phyloP scores from a whole-genome alignment of 2,888 invertebrate genomes.

The Phengaris alcon region DNA sequence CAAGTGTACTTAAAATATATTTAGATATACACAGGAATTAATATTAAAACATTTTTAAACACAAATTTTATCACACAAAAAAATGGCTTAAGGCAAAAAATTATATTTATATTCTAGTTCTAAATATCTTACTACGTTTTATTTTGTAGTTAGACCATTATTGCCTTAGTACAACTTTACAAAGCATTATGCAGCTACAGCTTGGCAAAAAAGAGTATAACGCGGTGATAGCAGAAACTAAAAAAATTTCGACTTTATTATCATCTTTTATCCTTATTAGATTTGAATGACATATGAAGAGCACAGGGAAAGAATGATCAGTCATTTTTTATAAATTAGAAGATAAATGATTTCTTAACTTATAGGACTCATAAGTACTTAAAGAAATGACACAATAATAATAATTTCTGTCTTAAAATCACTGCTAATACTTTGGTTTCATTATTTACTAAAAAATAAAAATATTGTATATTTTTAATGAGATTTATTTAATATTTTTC shows the following conservation, averaged over 20 bases:
- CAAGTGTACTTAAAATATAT: background rate
- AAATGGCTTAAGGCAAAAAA: background rate
- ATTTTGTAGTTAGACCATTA: background rate
- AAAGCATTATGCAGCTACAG: background rate
- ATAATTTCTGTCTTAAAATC: slow-evolving; percentile 7
- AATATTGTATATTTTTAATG: background rate
- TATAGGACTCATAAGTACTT: slow-evolving; percentile 7
- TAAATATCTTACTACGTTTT: background rate
- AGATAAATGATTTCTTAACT: slow-evolving; percentile 7
- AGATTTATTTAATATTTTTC: slow-evolving; percentile 4
- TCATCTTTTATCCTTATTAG: too few species aligned
- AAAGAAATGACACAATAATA: slow-evolving; percentile 7
- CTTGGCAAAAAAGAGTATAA: too few species aligned
- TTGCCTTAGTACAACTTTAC: background rate
- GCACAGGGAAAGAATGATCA: background rate
- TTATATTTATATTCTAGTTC: background rate
- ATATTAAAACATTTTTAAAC: background rate
- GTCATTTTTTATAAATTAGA: slow-evolving; percentile 2
- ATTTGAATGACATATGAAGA: too few species aligned
- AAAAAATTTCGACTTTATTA: too few species aligned
- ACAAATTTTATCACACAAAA: background rate
- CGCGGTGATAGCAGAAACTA: too few species aligned
- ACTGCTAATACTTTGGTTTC: slow-evolving; percentile 3
- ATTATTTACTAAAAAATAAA: slow-evolving; percentile 2
- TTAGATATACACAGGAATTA: too few species aligned